Evolutionary conservation across 2,797 vertebrate species (phyloP), one percentile per base, ranked within the genome.

Genomic region (Balearica regulorum): DNA sequence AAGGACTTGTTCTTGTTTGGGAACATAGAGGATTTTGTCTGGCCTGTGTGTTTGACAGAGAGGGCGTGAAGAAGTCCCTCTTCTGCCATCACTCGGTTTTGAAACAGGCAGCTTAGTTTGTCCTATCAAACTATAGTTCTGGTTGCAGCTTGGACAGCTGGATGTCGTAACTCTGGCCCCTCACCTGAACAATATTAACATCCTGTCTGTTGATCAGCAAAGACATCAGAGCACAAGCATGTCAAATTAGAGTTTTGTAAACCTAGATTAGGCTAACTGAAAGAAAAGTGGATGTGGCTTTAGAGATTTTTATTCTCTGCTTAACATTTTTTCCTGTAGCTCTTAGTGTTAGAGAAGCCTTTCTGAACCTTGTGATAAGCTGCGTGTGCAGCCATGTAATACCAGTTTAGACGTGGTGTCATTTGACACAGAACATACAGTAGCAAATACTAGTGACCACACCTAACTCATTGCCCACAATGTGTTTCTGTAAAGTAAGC

Each of bases 21-120:
- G 58, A 72, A 39, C 72, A 83, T 89, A 91, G 82, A 88, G 41
- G 71, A 85, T 96, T 94, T 87, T 93, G 84, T 95, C 58, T 92
- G 73, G 41, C 46, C 65, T 61, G 41, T 70, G 77, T 66, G 88
- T 91, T 69, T 79, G 66, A 73, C 72, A 62, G 72, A 43, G 62
- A 57, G 65, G 20, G 24, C 43, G 72, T 70, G 87, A 89, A 95
- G 82, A 92, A 71, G 76, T 86, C 4, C n/a, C 41, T 93, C 90
- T 78, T 80, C 49, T 94, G 71, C 53, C 61, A 37, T 90, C 28
- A 4, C 58, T 65, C 18, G 64, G 65, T 97, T 97, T 95, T 92
- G 87, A 93, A 91, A 96, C 61, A 70, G 11, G 46, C 69, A 66
- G 60, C 46, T 78, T 57, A 71, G 72, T 89, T 92, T 95, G 84